phyloP scores from a whole-genome alignment of 2,888 invertebrate genomes.

The Keiferia lycopersicella region DNA sequence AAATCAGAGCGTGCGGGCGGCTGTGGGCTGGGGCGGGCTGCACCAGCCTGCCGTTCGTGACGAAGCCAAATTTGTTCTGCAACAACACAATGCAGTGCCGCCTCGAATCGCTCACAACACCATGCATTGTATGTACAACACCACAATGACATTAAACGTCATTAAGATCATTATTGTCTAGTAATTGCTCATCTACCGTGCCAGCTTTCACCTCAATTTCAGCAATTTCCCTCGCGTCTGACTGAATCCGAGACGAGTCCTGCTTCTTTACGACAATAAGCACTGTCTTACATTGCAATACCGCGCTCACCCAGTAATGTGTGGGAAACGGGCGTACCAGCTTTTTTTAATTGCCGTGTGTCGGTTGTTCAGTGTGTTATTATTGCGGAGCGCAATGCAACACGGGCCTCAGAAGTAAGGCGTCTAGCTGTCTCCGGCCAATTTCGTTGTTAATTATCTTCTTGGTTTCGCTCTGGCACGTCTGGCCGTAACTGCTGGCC shows the following conservation, averaged over 20 bases:
- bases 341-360: constrained; percentile 67
- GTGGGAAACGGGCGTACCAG: constrained; percentile 70
- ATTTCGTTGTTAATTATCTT: constrained; percentile 74
- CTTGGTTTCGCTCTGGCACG: constrained; percentile 62
- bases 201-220: constrained; percentile 63
- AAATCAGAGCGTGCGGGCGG: constrained; percentile 70
- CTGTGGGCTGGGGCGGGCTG: constrained; percentile 39
- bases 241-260: constrained; percentile 44
- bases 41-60: constrained; percentile 49
- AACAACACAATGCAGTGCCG: constrained; percentile 43
- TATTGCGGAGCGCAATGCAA: constrained; percentile 69
- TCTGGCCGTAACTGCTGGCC: constrained; percentile 60
- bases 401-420: constrained; percentile 69
- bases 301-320: constrained; percentile 61
- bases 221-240: constrained; percentile 53
- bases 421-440: constrained; percentile 76
- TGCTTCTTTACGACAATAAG: constrained; percentile 44
- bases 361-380: constrained; percentile 62
- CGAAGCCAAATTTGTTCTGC: constrained; percentile 48
- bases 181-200: constrained; percentile 53
- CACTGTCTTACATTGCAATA: constrained; percentile 46
- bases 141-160: constrained; percentile 47
- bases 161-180: constrained; percentile 55
- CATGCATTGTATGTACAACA: constrained; percentile 38
- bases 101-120: constrained; percentile 10